Evolutionary conservation across 2,888 invertebrate species (phyloP).

Genomic region (Cynaeus angustus): DNA sequence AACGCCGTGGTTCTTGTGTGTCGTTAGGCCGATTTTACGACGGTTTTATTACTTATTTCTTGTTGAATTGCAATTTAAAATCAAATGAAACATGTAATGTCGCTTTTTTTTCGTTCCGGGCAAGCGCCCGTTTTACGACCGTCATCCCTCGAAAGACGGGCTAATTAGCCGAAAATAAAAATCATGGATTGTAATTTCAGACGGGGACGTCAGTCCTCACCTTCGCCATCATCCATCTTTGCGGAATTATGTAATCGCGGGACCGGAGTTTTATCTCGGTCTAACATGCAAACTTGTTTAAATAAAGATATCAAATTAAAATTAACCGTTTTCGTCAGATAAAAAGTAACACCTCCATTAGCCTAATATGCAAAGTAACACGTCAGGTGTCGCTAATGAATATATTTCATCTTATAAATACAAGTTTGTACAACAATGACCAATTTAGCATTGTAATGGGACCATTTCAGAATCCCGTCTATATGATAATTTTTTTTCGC

Average conservation of each 20-base stretch:
- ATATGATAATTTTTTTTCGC: slow-evolving; percentile 40
- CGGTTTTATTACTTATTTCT: slow-evolving; percentile 57
- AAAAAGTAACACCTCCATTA: slow-evolving; percentile 53
- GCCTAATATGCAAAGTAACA: slow-evolving; percentile 55
- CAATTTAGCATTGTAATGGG: slow-evolving; percentile 45
- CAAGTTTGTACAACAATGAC: slow-evolving; percentile 42
- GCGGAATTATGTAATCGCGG: slow-evolving; percentile 40
- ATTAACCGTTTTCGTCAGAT: slow-evolving; percentile 48
- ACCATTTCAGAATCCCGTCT: slow-evolving; percentile 37
- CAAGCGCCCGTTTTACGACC: slow-evolving; percentile 32
- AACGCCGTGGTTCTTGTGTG: slow-evolving; percentile 54
- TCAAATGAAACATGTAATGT: slow-evolving; percentile 53
- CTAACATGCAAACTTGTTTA: slow-evolving; percentile 48
- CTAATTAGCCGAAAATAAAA: slow-evolving; percentile 28
- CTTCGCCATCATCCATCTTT: slow-evolving; percentile 41
- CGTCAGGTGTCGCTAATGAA: slow-evolving; percentile 56
- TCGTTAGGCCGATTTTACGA: slow-evolving; percentile 56
- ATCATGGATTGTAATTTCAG: slow-evolving; percentile 11
- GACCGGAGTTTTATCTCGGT: slow-evolving; percentile 41
- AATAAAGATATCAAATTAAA: slow-evolving; percentile 48
- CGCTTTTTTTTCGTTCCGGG: slow-evolving; percentile 37
- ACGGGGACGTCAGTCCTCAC: slow-evolving; percentile 20
- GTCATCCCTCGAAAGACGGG: slow-evolving; percentile 19
- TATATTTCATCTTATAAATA: slow-evolving; percentile 51
- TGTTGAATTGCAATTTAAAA: slow-evolving; percentile 53